Evolutionary conservation across 2,888 invertebrate species (phyloP), one percentile per base, ranked within the genome.

Genomic region (Tachina grossa): DNA sequence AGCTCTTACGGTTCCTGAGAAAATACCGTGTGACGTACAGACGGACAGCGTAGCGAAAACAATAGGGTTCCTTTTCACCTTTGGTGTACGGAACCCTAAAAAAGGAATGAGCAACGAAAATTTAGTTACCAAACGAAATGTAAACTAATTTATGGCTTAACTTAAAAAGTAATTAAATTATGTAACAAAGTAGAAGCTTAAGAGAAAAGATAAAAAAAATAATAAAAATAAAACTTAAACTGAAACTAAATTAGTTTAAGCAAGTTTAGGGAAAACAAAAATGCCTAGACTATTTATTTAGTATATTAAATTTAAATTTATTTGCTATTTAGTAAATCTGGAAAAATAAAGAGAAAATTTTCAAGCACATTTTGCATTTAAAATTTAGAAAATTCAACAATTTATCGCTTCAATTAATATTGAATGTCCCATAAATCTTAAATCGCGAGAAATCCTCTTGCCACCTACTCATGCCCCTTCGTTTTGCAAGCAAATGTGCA

Each of bases 391-490:
- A 72, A 82, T 55, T 63, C 45, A 63, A 82, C 83, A 87, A 87
- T 86, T 87, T 87, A 83, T 86, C 84, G 84, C 78, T 78, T 86
- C 84, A 86, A 86, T 86, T 86, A 86, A 86, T 86, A 86, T 84
- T 83, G 84, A 86, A 81, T 81, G 74, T 81, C 79, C 71, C 87
- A 85, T 87, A 86, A 87, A 86, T 87, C 85, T 82, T 78, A 53
- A 85, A 85, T 78, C 63, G 59, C 81, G 69, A 78, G 77, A 41
- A 66, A 39, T 76, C 22, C 57, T 10, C 31, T 11, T 51, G 8
- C 49, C 55, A 14, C 10, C 31, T 53, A 53, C 57, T 31, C 43
- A 53, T 13, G 51, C 31, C 41, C 53, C 16, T 19, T 22, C 13
- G n/a, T n/a, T 2, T n/a, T 14, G 19, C n/a, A 14, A 49, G 8